These are phyloP conservation scores for Epinotia demarniana DNA, from an alignment of 2,888 invertebrate species.

Conservation along the genomic window DNA sequence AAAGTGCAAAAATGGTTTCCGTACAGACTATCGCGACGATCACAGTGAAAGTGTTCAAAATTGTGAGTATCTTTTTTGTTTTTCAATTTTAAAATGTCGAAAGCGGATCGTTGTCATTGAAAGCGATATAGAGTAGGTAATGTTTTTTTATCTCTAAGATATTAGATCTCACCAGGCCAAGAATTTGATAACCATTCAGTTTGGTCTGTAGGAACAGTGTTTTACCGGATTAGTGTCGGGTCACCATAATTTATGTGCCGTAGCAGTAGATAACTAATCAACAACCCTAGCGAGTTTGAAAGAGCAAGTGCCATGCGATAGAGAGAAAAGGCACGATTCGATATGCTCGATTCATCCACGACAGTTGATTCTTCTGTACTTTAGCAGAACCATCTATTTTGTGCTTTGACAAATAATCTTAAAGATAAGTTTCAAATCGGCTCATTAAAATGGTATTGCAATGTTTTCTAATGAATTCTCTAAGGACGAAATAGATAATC, in stretches of 20 bases:
- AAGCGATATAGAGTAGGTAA: conserved; percentile 6
- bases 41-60: conserved; percentile 91
- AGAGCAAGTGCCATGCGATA: too few relatives aligned
- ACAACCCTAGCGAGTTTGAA: too few relatives aligned
- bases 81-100: conserved; percentile 28
- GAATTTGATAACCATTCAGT: background rate
- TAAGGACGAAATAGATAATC: conserved; percentile 7
- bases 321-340: too few relatives aligned
- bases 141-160: conserved; percentile 2
- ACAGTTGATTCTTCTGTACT: too few relatives aligned
- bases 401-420: background rate
- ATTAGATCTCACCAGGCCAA: background rate
- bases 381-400: background rate
- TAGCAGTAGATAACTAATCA: too few relatives aligned
- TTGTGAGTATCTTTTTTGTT: conserved; percentile 85
- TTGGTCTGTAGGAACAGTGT: too few relatives aligned
- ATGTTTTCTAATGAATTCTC: conserved; percentile 2
- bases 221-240: too few relatives aligned
- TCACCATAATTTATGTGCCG: too few relatives aligned
- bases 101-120: conserved; percentile 33
- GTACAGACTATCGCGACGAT: conserved; percentile 92
- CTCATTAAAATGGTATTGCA: background rate
- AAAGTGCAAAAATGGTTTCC: conserved; percentile 88
- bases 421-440: background rate
- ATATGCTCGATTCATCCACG: too few relatives aligned